These are phyloP conservation scores for Sicus ferrugineus DNA, from an alignment of 2,888 invertebrate species.

Conservation along the genomic window DNA sequence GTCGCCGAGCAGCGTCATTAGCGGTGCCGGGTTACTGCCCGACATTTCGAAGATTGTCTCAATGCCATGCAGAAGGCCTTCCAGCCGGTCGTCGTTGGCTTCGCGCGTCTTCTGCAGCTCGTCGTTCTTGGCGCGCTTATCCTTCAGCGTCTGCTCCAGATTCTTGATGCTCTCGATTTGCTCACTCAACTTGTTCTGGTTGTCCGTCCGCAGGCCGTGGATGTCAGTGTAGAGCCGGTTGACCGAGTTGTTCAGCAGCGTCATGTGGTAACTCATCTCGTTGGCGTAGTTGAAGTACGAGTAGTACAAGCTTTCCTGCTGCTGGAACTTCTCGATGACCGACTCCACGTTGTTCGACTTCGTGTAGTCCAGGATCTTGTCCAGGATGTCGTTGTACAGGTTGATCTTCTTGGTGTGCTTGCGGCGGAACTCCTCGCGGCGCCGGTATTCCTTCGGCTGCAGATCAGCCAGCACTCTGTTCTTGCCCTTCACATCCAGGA, in stretches of 20 bases:
- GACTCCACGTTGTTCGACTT: conserved; percentile 51
- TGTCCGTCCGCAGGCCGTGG: conserved; percentile 48
- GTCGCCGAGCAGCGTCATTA: conserved; percentile 67
- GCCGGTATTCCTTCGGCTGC: conserved; percentile 58
- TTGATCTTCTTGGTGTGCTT: conserved; percentile 56
- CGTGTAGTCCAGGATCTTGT: conserved; percentile 58
- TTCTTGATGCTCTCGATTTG: conserved; percentile 52
- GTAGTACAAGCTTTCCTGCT: conserved; percentile 62
- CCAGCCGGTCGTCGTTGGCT: conserved; percentile 49
- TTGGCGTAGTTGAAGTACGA: conserved; percentile 63
- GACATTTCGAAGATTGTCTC: conserved; percentile 62
- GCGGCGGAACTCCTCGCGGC: conserved; percentile 56
- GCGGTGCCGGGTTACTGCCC: conserved; percentile 66
- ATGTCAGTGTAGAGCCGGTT: conserved; percentile 59
- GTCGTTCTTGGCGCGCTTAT: conserved; percentile 48
- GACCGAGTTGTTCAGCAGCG: conserved; percentile 56
- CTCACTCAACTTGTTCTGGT: conserved; percentile 47
- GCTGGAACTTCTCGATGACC: conserved; percentile 60
- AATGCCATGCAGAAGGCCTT: conserved; percentile 52
- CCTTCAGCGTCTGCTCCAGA: conserved; percentile 48
- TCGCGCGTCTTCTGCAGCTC: conserved; percentile 44
- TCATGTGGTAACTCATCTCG: conserved; percentile 61
- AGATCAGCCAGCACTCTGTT: conserved; percentile 53
- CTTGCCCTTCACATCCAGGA: conserved; percentile 55
- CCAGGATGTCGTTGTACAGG: conserved; percentile 56